Evolutionary conservation across 2,113 vertebrate species (phyloP).

Genomic region (Abramis brama): DNA sequence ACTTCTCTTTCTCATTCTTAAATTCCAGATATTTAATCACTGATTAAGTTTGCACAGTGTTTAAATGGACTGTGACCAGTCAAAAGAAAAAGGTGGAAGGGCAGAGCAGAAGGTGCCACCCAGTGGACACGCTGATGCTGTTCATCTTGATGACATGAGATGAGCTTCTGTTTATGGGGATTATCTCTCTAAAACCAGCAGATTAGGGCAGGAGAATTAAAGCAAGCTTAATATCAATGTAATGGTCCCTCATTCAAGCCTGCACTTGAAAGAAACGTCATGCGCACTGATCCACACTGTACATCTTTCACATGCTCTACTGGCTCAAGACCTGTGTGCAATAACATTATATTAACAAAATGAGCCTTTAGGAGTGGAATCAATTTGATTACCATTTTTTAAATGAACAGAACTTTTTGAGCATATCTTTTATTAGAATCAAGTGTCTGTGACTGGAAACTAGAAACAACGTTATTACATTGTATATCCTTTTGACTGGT

Average conservation of each 20-base stretch:
- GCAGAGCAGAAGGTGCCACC: conserved; percentile 36
- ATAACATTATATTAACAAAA: background rate
- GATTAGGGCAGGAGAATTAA: conserved; percentile 55
- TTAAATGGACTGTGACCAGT: background rate
- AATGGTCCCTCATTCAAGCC: conserved; percentile 15
- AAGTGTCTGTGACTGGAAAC: background rate
- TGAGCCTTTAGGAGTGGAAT: background rate
- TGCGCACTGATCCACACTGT: conserved; percentile 27
- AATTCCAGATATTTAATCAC: background rate
- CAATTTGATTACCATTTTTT: background rate
- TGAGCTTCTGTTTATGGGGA: conserved; percentile 45
- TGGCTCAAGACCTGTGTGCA: background rate
- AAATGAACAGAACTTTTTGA: too few species aligned
- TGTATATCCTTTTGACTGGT: background rate
- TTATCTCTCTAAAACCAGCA: conserved; percentile 56
- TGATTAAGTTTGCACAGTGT: background rate
- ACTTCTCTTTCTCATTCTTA: background rate
- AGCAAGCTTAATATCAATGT: conserved; percentile 52
- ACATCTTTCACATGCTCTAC: conserved; percentile 31
- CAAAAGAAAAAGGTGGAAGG: background rate
- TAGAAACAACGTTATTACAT: background rate
- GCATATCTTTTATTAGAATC: background rate
- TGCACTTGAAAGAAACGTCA: conserved; percentile 27
- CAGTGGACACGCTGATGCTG: conserved; percentile 34
- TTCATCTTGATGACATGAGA: conserved; percentile 34